Evolutionary conservation across 2,113 vertebrate species (phyloP), one percentile per base, ranked within the genome.

Genomic region (Amia ocellicauda): DNA sequence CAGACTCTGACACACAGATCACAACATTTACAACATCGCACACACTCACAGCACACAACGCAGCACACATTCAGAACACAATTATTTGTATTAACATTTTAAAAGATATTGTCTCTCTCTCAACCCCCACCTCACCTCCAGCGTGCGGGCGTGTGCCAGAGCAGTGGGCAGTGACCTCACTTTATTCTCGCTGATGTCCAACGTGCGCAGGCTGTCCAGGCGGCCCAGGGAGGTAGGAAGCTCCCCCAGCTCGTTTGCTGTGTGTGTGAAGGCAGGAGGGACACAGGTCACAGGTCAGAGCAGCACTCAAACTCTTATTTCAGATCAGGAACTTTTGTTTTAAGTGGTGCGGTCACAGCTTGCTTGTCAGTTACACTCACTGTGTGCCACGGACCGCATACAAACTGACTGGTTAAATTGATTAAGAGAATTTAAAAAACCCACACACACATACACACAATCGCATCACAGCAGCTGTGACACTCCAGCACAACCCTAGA

Each of bases 191-290:
- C 93, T 92, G 70, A 97, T 0, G 49, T 97, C 89, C 19, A 99
- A 88, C 0, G 89, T 85, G 0, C 90, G 86, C 47, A 99, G 69
- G 68, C 94, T 93, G 24, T 80, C 79, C 78, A 94, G 68, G n/a
- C 85, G 74, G 0, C 90, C 83, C 47, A 95, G 0, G 0, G 80
- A 78, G 0, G 67, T 64, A 0, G 94, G 93, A 65, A 99, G 83
- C 57, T 88, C 87, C 69, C 79, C 84, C 51, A 98, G 86, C 69
- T 51, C 81, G 77, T 99, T 99, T 52, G 88, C 95, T 98, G 0
- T 3, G 49, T n/a, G n/a, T n/a, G n/a, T n/a, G n/a, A n/a, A n/a
- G n/a, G n/a, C n/a, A n/a, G n/a, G 27, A 11, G 16, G 5, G 31
- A 36, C 31, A 36, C 5, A 36, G 31, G 5, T 36, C 31, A 7